A percentile compares a stretch with the other conserved stretches of the same genome.
phyloP scores from a whole-genome alignment of 2,797 vertebrate genomes.

The Notolabrus celidotus region DNA sequence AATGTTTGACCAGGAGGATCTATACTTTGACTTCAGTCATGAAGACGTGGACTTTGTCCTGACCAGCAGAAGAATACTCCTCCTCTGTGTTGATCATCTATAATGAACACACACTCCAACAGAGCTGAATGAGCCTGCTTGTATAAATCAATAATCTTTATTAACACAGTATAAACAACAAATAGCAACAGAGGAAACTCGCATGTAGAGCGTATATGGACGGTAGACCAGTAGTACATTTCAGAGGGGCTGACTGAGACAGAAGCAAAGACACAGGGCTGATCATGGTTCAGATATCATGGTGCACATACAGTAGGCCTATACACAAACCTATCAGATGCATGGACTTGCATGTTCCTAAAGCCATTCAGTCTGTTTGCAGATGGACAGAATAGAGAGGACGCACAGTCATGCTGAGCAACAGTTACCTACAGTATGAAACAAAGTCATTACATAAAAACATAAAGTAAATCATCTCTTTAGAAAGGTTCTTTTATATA shows the following conservation, averaged over 20 bases:
- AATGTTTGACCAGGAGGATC: too few relatives aligned
- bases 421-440: constrained; percentile 85
- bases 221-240: constrained; percentile 65
- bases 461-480: constrained; percentile 80
- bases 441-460: constrained; percentile 84
- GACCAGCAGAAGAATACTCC: background rate
- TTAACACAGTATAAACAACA: constrained; percentile 88
- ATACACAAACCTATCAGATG: constrained; percentile 73
- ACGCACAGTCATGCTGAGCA: constrained; percentile 85
- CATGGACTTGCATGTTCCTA: constrained; percentile 68
- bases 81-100: constrained; percentile 1
- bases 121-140: constrained; percentile 50
- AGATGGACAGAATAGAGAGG: constrained; percentile 71
- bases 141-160: constrained; percentile 86
- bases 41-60: too few relatives aligned
- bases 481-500: constrained; percentile 87
- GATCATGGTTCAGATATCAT: constrained; percentile 59
- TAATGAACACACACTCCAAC: constrained; percentile 39
- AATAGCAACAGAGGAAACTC: constrained; percentile 80
- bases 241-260: constrained; percentile 72
- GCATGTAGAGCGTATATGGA: constrained; percentile 70
- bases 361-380: constrained; percentile 80
- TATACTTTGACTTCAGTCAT: too few relatives aligned
- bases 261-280: constrained; percentile 68
- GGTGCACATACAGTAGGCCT: constrained; percentile 65